phyloP scores from a whole-genome alignment of 2,888 invertebrate species.

The Drosophila mercatorum region DNA sequence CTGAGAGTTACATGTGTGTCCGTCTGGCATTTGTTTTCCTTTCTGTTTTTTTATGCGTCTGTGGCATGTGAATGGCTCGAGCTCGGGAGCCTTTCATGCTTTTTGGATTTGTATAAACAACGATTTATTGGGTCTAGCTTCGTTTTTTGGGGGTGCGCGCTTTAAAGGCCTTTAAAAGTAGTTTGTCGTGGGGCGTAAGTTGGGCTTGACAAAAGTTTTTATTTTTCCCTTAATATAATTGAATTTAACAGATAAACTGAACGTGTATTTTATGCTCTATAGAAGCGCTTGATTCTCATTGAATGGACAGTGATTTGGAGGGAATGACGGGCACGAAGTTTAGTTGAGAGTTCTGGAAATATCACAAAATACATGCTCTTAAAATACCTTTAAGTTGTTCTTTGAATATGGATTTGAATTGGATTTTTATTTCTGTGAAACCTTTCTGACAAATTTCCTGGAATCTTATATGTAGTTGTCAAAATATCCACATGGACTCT shows the following conservation, averaged over 20 bases:
- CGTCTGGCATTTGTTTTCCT: constrained; percentile 38
- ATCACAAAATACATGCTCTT: background rate
- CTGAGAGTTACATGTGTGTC: constrained; percentile 52
- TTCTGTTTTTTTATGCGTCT: constrained; percentile 38
- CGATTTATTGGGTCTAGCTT: constrained; percentile 70
- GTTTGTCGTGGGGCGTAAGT: background rate
- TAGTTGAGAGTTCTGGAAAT: background rate
- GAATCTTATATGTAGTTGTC: too few relatives aligned
- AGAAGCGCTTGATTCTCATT: background rate
- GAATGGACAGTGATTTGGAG: background rate
- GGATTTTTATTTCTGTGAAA: too few relatives aligned
- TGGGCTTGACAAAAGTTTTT: constrained; percentile 10
- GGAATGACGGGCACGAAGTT: background rate
- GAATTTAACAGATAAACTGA: background rate
- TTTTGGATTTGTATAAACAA: constrained; percentile 76
- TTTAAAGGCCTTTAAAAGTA: constrained; percentile 34
- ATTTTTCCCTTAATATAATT: constrained; percentile 8
- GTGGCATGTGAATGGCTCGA: constrained; percentile 52
- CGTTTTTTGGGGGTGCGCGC: constrained; percentile 14
- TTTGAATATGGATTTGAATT: background rate
- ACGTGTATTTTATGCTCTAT: background rate
- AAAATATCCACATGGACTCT: background rate
- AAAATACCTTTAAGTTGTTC: background rate
- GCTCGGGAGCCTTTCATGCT: constrained; percentile 72
- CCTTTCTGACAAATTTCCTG: too few relatives aligned